Conservation (phyloP, 1,140 invertebrate species). For the Arctopsyche grandis region DNA sequence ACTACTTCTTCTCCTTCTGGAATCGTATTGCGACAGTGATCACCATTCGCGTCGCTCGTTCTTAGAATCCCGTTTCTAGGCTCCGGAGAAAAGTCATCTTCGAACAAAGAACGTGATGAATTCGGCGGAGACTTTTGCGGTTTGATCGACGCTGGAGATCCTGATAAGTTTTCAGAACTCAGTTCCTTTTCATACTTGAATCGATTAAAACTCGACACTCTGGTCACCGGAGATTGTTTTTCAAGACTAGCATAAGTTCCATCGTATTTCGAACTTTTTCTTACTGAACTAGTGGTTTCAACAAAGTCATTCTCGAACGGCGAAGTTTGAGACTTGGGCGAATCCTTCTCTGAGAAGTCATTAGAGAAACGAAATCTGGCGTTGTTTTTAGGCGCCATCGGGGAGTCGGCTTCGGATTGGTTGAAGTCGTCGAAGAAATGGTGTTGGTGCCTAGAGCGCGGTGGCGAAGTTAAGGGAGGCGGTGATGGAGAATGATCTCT, state of each 20-base stretch:
- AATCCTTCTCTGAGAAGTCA: conserved; percentile 68
- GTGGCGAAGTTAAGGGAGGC: conserved; percentile 10
- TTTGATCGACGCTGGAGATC: conserved; percentile 57
- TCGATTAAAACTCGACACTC: conserved; percentile 56
- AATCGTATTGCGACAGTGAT: conserved; percentile 52
- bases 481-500: conserved; percentile 44
- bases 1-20: conserved; percentile 61
- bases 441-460: conserved; percentile 41
- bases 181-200: conserved; percentile 51
- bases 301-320: conserved; percentile 79
- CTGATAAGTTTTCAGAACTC: conserved; percentile 51
- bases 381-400: conserved; percentile 48
- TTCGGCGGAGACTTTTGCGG: conserved; percentile 58
- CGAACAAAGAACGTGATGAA: conserved; percentile 72
- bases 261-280: conserved; percentile 51
- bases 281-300: conserved; percentile 58
- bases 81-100: conserved; percentile 75
- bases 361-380: conserved; percentile 67
- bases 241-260: conserved; percentile 60
- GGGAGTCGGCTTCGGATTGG: conserved; percentile 51
- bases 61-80: conserved; percentile 54
- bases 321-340: conserved; percentile 66
- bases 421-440: conserved; percentile 54
- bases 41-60: conserved; percentile 44
- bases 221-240: conserved; percentile 57